Conservation (phyloP, 2,113 vertebrate species). For the Myrmophylax atrothorax region DNA sequence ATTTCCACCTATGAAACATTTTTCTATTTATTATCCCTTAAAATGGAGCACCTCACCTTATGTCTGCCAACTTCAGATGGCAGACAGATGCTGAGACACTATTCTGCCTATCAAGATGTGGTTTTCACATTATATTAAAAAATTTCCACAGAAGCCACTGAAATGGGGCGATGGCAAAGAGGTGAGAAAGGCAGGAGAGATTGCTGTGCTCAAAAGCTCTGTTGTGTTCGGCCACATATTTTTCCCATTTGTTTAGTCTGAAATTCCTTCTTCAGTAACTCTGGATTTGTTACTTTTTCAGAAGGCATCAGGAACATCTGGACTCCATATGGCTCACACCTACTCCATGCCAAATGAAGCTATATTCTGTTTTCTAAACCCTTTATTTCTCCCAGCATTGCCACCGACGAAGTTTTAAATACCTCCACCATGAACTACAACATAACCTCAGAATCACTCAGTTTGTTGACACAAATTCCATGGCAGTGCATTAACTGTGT, state of each 20-base stretch:
- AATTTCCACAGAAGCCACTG: not conserved
- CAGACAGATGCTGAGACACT: not conserved
- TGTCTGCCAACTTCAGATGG: not conserved
- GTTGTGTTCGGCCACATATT: constrained; percentile 47
- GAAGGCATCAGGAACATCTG: constrained; percentile 68
- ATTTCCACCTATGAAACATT: not conserved
- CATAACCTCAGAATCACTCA: not conserved
- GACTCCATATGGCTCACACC: constrained; percentile 63
- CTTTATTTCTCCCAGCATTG: not conserved
- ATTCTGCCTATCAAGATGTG: not conserved
- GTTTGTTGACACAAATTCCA: constrained; percentile 24
- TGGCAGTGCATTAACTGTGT: not conserved
- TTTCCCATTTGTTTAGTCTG: constrained; percentile 74
- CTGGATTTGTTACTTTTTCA: constrained; percentile 45
- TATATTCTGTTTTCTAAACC: constrained; percentile 13
- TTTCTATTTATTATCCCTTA: not conserved
- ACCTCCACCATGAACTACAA: not conserved
- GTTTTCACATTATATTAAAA: not conserved
- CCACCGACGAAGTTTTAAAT: not conserved
- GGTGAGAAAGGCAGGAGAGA: not conserved
- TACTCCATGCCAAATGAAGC: constrained; percentile 8
- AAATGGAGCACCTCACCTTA: not conserved
- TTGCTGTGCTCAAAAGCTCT: constrained; percentile 42
- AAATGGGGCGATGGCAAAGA: rapidly evolving
- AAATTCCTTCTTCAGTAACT: constrained; percentile 56